phyloP scores from a whole-genome alignment of 2,888 invertebrate species.

The Gerris lacustris region DNA sequence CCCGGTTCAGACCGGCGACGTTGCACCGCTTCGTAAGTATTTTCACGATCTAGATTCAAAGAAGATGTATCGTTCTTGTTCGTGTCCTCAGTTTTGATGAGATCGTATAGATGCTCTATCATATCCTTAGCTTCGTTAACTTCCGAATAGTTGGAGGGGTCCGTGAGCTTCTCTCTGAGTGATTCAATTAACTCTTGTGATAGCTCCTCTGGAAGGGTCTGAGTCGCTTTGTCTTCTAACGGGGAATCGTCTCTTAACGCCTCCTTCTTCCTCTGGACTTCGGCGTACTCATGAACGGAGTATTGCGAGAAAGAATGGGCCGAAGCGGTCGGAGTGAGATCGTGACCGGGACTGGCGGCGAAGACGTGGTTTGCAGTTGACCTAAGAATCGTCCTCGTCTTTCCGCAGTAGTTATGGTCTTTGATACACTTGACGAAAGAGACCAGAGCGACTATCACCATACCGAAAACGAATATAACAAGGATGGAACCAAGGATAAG shows the following conservation, averaged over 20 bases:
- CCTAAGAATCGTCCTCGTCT: constrained; percentile 30
- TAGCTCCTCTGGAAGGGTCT: constrained; percentile 60
- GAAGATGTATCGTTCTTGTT: constrained; percentile 36
- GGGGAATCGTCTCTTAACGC: constrained; percentile 33
- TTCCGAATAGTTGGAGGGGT: constrained; percentile 50
- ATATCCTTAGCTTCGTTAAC: constrained; percentile 56
- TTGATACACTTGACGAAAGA: constrained; percentile 47
- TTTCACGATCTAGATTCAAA: constrained; percentile 39
- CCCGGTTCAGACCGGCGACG: constrained; percentile 31
- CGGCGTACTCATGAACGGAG: constrained; percentile 51
- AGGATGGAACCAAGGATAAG: constrained; percentile 42
- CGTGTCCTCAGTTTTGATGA: constrained; percentile 57
- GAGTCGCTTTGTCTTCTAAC: constrained; percentile 51
- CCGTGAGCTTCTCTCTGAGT: constrained; percentile 54
- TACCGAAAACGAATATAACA: constrained; percentile 42
- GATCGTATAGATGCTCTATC: constrained; percentile 62
- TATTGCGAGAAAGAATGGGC: constrained; percentile 49
- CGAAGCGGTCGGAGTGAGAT: constrained; percentile 33
- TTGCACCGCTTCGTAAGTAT: constrained; percentile 51
- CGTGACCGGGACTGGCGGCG: constrained; percentile 21
- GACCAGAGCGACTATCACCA: constrained; percentile 44
- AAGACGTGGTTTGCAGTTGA: constrained; percentile 27
- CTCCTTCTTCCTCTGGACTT: constrained; percentile 40
- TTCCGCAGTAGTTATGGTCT: constrained; percentile 43
- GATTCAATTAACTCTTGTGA: constrained; percentile 59